phyloP scores from a whole-genome alignment of 1,140 invertebrate genomes.

The Trichoplusia ni region DNA sequence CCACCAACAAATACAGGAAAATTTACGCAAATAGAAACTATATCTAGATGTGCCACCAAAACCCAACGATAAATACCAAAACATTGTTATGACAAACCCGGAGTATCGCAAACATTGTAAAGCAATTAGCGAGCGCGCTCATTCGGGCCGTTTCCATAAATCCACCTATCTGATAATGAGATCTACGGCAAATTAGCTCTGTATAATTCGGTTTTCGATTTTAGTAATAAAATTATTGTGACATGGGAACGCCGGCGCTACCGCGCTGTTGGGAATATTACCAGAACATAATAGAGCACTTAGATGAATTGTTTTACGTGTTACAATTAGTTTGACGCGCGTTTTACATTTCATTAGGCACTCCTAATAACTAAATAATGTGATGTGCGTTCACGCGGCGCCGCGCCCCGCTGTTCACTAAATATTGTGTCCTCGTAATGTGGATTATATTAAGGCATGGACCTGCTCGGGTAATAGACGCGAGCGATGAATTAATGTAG shows the following conservation, averaged over 20 bases:
- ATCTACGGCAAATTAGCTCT: constrained; percentile 36
- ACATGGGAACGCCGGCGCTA: neutral
- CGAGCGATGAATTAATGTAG: too few species aligned
- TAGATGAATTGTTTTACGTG: neutral
- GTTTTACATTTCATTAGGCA: neutral
- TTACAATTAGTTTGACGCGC: neutral
- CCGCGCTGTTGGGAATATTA: neutral
- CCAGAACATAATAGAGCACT: constrained; percentile 9
- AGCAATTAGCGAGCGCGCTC: constrained; percentile 33
- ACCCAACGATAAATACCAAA: constrained; percentile 7
- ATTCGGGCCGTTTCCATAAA: constrained; percentile 36
- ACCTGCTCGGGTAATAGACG: too few species aligned
- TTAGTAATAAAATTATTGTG: constrained; percentile 35
- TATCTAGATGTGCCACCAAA: constrained; percentile 14
- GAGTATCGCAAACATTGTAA: constrained; percentile 32
- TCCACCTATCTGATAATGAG: constrained; percentile 33
- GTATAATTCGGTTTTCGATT: constrained; percentile 27
- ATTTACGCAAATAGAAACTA: neutral
- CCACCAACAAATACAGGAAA: constrained; percentile 2
- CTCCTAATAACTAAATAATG: neutral
- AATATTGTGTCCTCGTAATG: too few species aligned
- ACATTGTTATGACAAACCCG: constrained; percentile 22
- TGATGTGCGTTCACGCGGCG: too few species aligned
- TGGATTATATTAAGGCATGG: too few species aligned
- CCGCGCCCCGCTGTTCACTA: too few species aligned